Evolutionary conservation across 2,888 invertebrate species (phyloP), one percentile per base, ranked within the genome.

Genomic region (Scaptomyza tumidula): DNA sequence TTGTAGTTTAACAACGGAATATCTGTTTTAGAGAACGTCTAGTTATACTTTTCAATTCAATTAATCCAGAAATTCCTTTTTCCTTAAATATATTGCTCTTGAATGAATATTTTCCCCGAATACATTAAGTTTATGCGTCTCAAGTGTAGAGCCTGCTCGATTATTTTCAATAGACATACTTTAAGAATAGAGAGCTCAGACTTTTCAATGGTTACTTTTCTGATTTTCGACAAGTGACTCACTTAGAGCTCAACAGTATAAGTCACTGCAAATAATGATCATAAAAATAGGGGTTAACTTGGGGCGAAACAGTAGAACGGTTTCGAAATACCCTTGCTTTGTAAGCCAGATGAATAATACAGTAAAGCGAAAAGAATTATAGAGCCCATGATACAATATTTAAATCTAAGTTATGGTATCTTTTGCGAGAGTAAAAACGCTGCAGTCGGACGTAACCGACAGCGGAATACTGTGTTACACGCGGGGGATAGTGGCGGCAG

Each of bases 211-310:
- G 48, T 35, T 54, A 37, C 7, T 7, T 46, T 11, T 35, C 19
- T 16, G 50, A 55, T 44, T 66, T 44, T 39, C 39, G 60, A 14
- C 59, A 57, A 76, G 66, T 77, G 61, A 66, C 50, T 39, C 41
- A 55, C 57, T 76, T 46, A 35, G 27, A 14, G 43, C 62, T 35
- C 29, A 60, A 45, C 60, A 31, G 35, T 52, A 43, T 41, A 45
- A 50, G 71, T 61, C 57, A 65, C 61, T 62, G 61, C 73, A 76
- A 72, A 71, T 66, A 76, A 55, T 39, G 39, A 44, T 19, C 39
- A 33, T 13, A 45, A 27, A 35, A 29, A 16, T n/a, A 19, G 13
- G 13, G 7, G 33, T 49, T 11, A 6, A 16, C 31, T 16, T 11
- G 11, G 0, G 31, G 31, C 27, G 46, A 16, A 29, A 41, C 14